Evolutionary conservation across 1,140 invertebrate species (phyloP).

Genomic region (Scylla paramamosain): DNA sequence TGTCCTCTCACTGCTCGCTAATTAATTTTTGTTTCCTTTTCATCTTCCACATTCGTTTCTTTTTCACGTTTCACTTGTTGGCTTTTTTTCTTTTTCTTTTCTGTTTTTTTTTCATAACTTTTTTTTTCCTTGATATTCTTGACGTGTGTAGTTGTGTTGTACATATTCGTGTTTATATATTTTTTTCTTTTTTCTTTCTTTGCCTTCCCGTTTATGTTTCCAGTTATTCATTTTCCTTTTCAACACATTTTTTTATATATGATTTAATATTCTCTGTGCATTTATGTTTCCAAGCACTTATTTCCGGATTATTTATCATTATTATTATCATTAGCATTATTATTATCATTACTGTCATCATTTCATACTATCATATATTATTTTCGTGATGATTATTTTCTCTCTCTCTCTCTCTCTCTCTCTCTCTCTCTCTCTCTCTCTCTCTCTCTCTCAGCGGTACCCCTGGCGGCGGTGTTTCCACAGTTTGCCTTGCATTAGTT

Average conservation of each 20-base stretch:
- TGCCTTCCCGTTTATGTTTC: not conserved
- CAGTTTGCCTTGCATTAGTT: no score
- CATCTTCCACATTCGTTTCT: no score
- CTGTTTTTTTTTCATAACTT: no score
- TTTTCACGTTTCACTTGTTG: no score
- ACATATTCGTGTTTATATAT: not conserved
- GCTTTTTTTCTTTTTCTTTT: no score
- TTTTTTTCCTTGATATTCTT: no score
- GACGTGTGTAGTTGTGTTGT: no score
- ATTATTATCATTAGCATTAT: not conserved
- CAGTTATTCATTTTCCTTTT: not conserved
- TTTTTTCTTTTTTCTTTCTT: not conserved
- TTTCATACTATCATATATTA: not conserved
- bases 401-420: slow-evolving; percentile 34
- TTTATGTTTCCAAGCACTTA: not conserved
- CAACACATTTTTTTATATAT: not conserved
- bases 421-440: slow-evolving; percentile 30
- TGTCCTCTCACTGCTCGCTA: no score
- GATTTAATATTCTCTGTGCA: not conserved
- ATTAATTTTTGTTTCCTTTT: no score
- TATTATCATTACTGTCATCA: not conserved
- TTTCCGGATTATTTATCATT: not conserved
- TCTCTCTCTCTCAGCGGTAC: not conserved
- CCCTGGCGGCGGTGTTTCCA: no score
- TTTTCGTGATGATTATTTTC: no score